A percentile compares a stretch with the other conserved stretches of the same genome.
Evolutionary conservation across 2,113 vertebrate genomes (phyloP).

Genomic region (Seriola dumerili): DNA sequence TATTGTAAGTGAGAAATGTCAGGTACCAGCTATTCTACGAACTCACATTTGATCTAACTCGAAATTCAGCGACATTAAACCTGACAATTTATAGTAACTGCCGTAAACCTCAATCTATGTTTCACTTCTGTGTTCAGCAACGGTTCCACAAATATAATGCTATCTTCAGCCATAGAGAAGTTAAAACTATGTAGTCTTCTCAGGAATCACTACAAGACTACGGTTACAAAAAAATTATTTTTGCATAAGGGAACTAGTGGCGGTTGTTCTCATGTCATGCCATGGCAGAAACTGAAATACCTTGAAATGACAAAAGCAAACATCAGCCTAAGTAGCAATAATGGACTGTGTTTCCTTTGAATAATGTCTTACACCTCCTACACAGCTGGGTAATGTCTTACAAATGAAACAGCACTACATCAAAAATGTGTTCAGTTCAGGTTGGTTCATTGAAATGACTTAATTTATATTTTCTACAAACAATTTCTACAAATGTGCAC

Average conservation of each 20-base stretch:
- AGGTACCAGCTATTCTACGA: background rate
- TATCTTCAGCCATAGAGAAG: background rate
- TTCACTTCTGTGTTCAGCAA: slow-evolving; percentile 20
- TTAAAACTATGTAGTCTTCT: background rate
- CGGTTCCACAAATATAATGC: background rate
- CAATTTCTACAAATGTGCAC: slow-evolving; percentile 8
- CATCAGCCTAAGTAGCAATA: background rate
- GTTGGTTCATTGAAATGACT: slow-evolving; percentile 1
- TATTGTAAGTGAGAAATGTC: background rate
- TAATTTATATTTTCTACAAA: slow-evolving; percentile 3
- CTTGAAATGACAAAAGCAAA: background rate
- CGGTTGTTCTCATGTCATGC: background rate
- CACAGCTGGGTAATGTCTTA: background rate
- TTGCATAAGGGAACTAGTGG: background rate
- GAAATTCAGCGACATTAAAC: slow-evolving; percentile 8
- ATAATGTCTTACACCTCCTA: background rate
- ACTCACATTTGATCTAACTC: background rate
- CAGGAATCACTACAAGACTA: background rate
- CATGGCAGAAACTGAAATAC: background rate
- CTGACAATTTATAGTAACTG: background rate
- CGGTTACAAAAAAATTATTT: background rate
- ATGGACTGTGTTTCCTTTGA: background rate
- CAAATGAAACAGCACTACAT: background rate
- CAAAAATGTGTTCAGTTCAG: slow-evolving; percentile 30
- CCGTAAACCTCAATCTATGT: background rate